These are phyloP conservation scores for Papilio machaon DNA, from an alignment of 1,140 invertebrate genomes.

Conservation along the genomic window DNA sequence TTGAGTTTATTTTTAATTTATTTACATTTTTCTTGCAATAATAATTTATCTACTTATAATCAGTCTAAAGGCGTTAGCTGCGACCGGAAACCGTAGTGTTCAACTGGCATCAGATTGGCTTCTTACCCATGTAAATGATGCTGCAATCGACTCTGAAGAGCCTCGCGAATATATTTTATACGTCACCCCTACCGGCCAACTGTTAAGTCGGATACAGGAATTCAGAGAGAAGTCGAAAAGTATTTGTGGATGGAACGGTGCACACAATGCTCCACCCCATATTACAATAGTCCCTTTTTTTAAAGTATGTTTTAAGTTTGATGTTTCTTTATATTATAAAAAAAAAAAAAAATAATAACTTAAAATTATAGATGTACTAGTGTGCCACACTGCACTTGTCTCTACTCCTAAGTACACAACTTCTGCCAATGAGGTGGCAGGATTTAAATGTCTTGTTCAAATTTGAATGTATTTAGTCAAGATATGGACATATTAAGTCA, in stretches of 20 bases:
- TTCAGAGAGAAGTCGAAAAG: conserved; percentile 92
- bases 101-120: conserved; percentile 95
- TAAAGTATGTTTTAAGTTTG: conserved; percentile 83
- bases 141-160: conserved; percentile 87
- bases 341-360: background rate
- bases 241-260: conserved; percentile 92
- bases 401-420: background rate
- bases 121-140: conserved; percentile 93
- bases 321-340: conserved; percentile 19
- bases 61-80: conserved; percentile 93
- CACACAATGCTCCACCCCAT: conserved; percentile 94
- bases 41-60: conserved; percentile 21
- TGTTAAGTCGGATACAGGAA: conserved; percentile 85
- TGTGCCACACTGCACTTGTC: too few species aligned
- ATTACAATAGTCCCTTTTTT: conserved; percentile 95
- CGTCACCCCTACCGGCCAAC: conserved; percentile 89
- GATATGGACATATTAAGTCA: too few species aligned
- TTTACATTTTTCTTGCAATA: conserved; percentile 8
- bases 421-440: background rate
- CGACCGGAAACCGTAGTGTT: conserved; percentile 93
- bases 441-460: background rate
- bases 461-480: background rate
- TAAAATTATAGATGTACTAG: too few species aligned
- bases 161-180: conserved; percentile 94
- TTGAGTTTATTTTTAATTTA: conserved; percentile 31